Percentiles rank a stretch among this genome's conserved stretches.
phyloP scores from a whole-genome alignment of 2,113 vertebrate species.

The Tragelaphus imberbis region DNA sequence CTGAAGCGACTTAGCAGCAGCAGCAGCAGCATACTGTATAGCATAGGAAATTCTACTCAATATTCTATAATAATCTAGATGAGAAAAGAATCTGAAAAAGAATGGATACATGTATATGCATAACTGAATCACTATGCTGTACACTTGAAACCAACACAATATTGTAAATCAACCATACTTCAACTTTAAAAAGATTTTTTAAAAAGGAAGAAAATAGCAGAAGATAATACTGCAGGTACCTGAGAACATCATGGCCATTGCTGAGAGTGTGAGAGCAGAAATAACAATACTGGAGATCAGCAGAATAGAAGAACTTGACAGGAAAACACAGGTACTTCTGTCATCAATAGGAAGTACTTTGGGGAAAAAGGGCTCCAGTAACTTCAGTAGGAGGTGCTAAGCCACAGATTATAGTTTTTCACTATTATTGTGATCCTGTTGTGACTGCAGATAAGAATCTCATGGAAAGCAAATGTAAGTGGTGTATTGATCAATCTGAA shows the following conservation, averaged over 20 bases:
- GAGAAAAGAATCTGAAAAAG: not conserved
- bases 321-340: not conserved
- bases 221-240: not conserved
- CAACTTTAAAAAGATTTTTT: not conserved
- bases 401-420: not conserved
- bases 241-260: not conserved
- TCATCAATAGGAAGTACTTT: not conserved
- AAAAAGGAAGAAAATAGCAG: not conserved
- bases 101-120: not conserved
- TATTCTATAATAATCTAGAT: not conserved
- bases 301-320: not conserved
- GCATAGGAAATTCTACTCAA: not conserved
- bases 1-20: too few relatives aligned
- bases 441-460: not conserved
- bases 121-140: not conserved
- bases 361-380: not conserved
- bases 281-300: not conserved
- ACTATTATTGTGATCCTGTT: not conserved
- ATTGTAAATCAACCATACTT: not conserved
- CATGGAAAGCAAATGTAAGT: not conserved
- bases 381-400: not conserved
- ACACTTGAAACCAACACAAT: not conserved
- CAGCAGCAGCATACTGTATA: not conserved
- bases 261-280: not conserved
- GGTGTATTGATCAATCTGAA: not conserved